phyloP scores from a whole-genome alignment of 2,113 vertebrate genomes.

The Phalacrocorax pelagicus region DNA sequence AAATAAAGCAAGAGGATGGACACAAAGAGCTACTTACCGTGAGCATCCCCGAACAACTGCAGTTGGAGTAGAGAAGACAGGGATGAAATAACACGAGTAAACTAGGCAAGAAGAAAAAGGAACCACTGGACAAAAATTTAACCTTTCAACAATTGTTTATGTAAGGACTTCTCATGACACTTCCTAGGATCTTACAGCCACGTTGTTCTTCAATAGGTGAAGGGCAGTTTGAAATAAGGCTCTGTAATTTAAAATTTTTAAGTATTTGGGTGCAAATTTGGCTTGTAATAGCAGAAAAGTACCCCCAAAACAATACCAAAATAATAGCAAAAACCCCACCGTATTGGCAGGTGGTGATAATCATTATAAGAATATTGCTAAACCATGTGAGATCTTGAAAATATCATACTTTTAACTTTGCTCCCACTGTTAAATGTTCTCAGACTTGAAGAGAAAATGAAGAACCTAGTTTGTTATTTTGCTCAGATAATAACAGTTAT shows the following conservation, averaged over 20 bases:
- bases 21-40: background rate
- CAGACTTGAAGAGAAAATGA: conserved; percentile 28
- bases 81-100: background rate
- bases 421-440: background rate
- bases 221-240: background rate
- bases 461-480: conserved; percentile 32
- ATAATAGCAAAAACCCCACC: background rate
- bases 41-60: background rate
- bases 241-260: background rate
- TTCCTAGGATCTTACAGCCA: background rate
- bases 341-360: background rate
- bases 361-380: background rate
- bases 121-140: background rate
- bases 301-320: background rate
- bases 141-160: background rate
- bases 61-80: background rate
- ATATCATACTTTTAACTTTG: background rate
- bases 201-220: background rate
- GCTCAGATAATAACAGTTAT: conserved; percentile 28
- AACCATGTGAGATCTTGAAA: background rate
- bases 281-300: background rate
- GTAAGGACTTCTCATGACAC: background rate
- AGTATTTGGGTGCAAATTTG: background rate
- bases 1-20: background rate
- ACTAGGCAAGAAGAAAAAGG: background rate